Conservation (phyloP, 2,113 vertebrate species). For the Catagonus wagneri region DNA sequence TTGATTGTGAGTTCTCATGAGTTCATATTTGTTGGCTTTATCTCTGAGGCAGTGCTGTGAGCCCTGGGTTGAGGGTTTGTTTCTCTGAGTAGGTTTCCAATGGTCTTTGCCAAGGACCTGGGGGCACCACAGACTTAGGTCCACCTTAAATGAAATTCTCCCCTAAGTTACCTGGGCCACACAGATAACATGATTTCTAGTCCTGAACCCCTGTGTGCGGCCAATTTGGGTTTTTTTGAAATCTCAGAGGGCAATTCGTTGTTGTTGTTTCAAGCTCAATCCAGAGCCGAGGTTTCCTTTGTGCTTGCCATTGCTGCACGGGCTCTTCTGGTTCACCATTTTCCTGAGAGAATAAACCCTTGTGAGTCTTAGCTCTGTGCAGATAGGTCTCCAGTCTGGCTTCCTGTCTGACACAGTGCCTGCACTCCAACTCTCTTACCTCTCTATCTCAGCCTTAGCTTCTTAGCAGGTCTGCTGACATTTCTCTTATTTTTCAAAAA, state of each 20-base stretch:
- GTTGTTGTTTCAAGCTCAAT: neutral
- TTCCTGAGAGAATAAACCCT: neutral
- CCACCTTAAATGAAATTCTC: slow-evolving; percentile 20
- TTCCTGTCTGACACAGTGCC: neutral
- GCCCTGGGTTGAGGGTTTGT: neutral
- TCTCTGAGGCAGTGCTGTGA: neutral
- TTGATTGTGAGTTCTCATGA: neutral
- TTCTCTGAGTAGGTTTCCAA: slow-evolving; percentile 49
- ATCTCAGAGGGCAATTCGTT: neutral
- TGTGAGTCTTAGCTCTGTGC: neutral
- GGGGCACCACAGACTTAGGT: neutral
- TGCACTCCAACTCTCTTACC: neutral
- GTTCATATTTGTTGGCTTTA: neutral
- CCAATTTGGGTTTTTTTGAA: slow-evolving; percentile 30
- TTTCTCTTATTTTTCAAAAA: slow-evolving; percentile 7
- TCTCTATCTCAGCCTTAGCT: neutral
- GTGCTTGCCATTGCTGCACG: neutral
- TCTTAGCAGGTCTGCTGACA: neutral
- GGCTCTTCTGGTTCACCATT: neutral
- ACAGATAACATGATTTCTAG: slow-evolving; percentile 15
- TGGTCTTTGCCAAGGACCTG: neutral
- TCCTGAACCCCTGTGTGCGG: neutral
- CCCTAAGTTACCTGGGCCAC: neutral
- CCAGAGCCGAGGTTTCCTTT: neutral
- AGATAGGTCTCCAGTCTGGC: neutral